phyloP scores from a whole-genome alignment of 2,113 vertebrate genomes.

The Petaurus breviceps region DNA sequence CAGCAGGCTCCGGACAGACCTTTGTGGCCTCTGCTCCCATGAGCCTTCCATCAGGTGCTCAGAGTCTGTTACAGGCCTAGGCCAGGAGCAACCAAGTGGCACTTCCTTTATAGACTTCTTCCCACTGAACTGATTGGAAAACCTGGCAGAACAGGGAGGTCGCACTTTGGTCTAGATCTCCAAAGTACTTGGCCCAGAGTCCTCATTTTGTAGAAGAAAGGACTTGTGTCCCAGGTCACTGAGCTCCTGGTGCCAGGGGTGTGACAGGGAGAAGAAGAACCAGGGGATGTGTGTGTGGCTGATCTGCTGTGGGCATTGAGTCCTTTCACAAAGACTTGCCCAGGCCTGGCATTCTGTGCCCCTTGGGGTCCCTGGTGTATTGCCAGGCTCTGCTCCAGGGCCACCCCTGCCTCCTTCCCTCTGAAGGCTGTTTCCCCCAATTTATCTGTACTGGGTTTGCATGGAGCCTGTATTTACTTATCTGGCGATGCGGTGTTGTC shows the following conservation, averaged over 20 bases:
- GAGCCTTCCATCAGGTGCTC: too few relatives aligned
- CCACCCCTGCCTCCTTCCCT: neutral
- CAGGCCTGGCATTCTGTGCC: neutral
- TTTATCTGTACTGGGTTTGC: neutral
- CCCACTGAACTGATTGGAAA: neutral
- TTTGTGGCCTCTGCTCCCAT: neutral
- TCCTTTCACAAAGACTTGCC: neutral
- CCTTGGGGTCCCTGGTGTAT: neutral
- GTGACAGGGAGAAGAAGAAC: neutral
- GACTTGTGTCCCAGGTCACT: neutral
- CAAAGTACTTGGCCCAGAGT: neutral
- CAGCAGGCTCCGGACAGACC: neutral
- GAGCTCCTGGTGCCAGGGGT: too few relatives aligned
- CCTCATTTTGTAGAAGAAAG: constrained; percentile 43
- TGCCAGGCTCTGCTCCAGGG: neutral
- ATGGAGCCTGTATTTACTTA: neutral
- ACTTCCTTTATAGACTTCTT: neutral
- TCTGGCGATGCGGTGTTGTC: neutral
- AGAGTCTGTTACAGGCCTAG: neutral
- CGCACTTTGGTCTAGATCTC: neutral
- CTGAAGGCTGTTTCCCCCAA: neutral
- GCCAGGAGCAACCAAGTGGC: neutral
- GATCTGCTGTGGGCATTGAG: neutral
- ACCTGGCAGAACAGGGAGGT: neutral
- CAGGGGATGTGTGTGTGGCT: neutral